Conservation (phyloP, 2,797 vertebrate species). For the Spheniscus humboldti region DNA sequence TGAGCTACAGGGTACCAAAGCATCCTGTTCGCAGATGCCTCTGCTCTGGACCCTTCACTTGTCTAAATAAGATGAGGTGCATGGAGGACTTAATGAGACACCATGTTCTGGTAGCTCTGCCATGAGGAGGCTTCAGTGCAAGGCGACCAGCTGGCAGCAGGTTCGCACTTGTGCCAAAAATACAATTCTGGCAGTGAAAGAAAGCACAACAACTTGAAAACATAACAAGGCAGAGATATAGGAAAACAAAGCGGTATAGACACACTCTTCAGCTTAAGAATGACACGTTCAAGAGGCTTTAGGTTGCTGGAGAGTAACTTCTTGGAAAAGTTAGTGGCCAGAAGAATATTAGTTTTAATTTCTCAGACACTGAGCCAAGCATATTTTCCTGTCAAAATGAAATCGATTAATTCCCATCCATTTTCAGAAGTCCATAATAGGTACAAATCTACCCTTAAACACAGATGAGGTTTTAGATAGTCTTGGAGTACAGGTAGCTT, state of each 20-base stretch:
- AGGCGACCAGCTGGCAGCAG: background rate
- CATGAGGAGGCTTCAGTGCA: background rate
- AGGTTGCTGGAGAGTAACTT: background rate
- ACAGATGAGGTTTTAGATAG: background rate
- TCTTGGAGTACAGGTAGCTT: background rate
- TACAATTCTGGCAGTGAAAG: background rate
- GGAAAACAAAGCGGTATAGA: background rate
- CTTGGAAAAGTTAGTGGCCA: background rate
- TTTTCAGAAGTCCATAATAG: background rate
- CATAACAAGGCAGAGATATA: background rate
- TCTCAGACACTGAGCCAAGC: background rate
- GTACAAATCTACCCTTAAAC: background rate
- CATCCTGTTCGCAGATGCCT: background rate
- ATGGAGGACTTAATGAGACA: background rate
- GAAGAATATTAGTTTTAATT: background rate
- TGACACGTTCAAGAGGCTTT: background rate
- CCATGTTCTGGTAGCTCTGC: background rate
- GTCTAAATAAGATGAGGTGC: background rate
- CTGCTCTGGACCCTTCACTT: background rate
- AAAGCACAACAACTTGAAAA: background rate
- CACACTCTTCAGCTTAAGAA: background rate
- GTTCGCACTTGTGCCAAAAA: background rate
- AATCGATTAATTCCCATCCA: background rate
- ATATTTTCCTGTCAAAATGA: background rate
- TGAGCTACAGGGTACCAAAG: background rate